phyloP scores from a whole-genome alignment of 2,113 vertebrate species.

The Chaetorhynchus papuensis region DNA sequence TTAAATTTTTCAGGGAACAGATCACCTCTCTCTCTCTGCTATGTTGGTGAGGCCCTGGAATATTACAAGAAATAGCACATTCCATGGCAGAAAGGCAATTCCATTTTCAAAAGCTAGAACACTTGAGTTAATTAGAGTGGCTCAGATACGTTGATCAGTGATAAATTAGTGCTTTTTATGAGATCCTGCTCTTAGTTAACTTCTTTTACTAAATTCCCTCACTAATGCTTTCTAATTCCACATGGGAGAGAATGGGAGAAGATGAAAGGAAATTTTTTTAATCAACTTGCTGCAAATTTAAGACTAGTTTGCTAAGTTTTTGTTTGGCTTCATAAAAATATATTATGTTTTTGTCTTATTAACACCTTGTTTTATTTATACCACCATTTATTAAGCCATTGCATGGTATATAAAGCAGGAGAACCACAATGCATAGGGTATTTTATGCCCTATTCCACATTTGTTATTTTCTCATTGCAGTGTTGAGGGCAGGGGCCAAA shows the following conservation, averaged over 20 bases:
- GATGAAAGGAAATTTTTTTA: neutral
- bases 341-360: neutral
- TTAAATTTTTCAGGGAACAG: neutral
- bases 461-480: neutral
- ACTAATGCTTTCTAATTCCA: neutral
- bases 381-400: neutral
- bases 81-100: neutral
- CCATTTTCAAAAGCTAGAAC: neutral
- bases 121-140: slow-evolving; percentile 9
- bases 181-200: slow-evolving; percentile 17
- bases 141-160: slow-evolving; percentile 22
- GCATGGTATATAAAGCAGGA: neutral
- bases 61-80: neutral
- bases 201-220: neutral
- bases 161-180: neutral
- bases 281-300: neutral
- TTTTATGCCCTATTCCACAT: neutral
- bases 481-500: neutral
- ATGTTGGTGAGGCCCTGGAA: neutral
- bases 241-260: neutral
- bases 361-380: neutral
- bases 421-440: neutral
- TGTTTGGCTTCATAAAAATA: neutral
- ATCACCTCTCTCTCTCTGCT: neutral
- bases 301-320: neutral